These are phyloP conservation scores for Schizothorax lantsangensis DNA, from an alignment of 2,797 vertebrate genomes.

Conservation along the genomic window DNA sequence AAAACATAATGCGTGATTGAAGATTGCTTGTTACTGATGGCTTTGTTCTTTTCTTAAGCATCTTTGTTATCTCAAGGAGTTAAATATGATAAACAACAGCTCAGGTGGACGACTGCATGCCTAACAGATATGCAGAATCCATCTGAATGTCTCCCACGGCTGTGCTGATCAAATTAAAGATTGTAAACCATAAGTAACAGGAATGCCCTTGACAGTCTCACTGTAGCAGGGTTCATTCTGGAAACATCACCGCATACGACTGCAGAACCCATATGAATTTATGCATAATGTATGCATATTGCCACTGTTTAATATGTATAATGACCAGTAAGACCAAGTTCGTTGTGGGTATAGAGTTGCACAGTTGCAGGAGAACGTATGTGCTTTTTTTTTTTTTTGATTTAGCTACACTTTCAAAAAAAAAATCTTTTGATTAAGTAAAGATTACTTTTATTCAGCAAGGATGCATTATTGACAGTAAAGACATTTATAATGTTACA, in stretches of 20 bases:
- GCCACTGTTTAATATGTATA: background rate
- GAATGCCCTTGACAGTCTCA: constrained; percentile 26
- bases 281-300: background rate
- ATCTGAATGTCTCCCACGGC: constrained; percentile 19
- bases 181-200: constrained; percentile 16
- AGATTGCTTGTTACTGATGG: background rate
- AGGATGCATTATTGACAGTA: background rate
- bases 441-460: background rate
- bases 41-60: constrained; percentile 20
- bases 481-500: background rate
- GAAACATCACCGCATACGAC: background rate
- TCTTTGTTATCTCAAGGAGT: constrained; percentile 26
- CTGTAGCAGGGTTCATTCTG: background rate
- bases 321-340: background rate
- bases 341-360: no score
- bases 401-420: no score
- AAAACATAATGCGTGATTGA: background rate
- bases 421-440: no score
- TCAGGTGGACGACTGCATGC: background rate
- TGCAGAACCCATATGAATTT: background rate
- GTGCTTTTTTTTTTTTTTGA: no score
- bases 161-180: constrained; percentile 48
- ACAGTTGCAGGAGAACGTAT: no score
- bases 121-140: constrained; percentile 9
- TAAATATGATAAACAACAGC: constrained; percentile 32